Evolutionary conservation across 2,888 invertebrate species (phyloP).

Genomic region (Nezara viridula): DNA sequence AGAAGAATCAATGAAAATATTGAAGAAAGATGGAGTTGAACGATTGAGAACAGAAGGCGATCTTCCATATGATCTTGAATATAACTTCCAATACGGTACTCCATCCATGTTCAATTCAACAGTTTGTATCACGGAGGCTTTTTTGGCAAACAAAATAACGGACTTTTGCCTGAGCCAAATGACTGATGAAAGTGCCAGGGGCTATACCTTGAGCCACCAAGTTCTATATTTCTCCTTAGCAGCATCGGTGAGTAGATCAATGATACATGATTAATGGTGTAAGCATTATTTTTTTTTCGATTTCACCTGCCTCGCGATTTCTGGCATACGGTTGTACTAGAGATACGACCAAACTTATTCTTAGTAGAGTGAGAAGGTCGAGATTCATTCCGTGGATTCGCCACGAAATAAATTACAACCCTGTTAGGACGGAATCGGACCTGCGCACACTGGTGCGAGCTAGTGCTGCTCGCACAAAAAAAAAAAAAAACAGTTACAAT

Average conservation of each 20-base stretch:
- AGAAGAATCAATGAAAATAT: neutral
- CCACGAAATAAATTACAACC: no score
- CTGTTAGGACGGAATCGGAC: no score
- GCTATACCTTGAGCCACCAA: constrained; percentile 62
- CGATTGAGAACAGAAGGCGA: neutral
- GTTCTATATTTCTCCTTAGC: constrained; percentile 61
- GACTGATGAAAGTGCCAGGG: constrained; percentile 55
- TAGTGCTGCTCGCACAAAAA: no score
- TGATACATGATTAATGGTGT: no score
- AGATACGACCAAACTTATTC: no score
- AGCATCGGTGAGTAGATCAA: constrained; percentile 56
- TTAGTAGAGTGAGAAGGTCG: no score
- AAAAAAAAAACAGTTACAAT: no score
- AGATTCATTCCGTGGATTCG: no score
- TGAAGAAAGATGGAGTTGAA: neutral
- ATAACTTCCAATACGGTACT: neutral
- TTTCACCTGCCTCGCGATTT: no score
- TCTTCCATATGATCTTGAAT: neutral
- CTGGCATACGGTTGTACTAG: no score
- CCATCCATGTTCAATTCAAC: neutral
- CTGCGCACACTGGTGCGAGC: no score
- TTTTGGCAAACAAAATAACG: neutral
- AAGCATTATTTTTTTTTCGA: no score
- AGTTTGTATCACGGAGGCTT: constrained; percentile 18
- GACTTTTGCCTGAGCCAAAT: constrained; percentile 58